Percentiles rank a stretch among this genome's conserved stretches.
These are phyloP conservation scores for Rotaria macrura DNA, from an alignment of 2,888 invertebrate genomes.

Conservation along the genomic window DNA sequence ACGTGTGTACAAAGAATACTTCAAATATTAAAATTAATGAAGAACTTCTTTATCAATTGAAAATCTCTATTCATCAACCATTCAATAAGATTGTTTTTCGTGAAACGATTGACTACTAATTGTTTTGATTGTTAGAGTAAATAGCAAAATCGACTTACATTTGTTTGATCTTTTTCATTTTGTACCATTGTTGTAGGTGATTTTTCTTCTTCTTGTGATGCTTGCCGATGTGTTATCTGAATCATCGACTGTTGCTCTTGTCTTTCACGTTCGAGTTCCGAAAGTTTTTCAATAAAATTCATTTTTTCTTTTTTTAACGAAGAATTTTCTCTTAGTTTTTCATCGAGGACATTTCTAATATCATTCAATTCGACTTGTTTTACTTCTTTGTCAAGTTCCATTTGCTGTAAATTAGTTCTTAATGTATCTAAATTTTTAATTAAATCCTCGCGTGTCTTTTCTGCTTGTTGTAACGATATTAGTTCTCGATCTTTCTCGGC, in stretches of 20 bases:
- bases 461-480: background rate
- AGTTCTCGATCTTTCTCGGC: background rate
- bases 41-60: no score
- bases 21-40: no score
- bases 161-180: background rate
- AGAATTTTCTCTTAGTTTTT: conserved; percentile 10
- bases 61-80: no score
- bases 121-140: no score
- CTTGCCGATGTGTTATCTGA: background rate
- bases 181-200: background rate
- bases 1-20: no score
- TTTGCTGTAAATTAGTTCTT: background rate
- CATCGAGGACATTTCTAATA: conserved; percentile 9
- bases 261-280: background rate
- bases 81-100: no score
- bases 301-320: conserved; percentile 5
- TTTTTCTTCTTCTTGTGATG: background rate
- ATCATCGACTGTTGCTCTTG: background rate
- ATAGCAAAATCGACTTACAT: background rate
- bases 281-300: background rate
- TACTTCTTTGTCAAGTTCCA: background rate
- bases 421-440: background rate
- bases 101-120: no score
- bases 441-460: background rate
- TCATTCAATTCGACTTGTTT: conserved; percentile 18